These are phyloP conservation scores for Tipula lateralis DNA, from an alignment of 2,888 invertebrate genomes.

Conservation along the genomic window DNA sequence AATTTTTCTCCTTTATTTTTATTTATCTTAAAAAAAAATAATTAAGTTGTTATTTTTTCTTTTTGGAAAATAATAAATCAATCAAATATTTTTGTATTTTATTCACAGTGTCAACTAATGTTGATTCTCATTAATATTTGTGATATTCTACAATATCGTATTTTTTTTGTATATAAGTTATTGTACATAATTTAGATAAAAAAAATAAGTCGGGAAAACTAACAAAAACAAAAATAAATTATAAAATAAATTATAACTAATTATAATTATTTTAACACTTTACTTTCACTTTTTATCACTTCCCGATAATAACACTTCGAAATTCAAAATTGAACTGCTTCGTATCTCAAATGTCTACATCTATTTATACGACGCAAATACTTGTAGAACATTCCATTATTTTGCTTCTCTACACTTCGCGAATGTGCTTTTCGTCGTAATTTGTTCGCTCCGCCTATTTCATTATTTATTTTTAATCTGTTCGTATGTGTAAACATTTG, in stretches of 20 bases:
- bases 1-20: constrained; percentile 4
- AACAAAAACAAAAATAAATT: no score
- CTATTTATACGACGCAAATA: no score
- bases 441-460: no score
- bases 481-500: no score
- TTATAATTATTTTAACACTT: background rate
- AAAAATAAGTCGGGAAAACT: background rate
- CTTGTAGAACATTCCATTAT: no score
- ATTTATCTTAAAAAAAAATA: background rate
- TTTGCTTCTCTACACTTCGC: no score
- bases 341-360: no score
- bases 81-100: background rate
- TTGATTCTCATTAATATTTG: background rate
- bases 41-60: background rate
- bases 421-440: no score
- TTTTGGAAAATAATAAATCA: background rate
- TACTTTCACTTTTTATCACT: no score
- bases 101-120: background rate
- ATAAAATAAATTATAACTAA: background rate
- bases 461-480: no score
- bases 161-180: background rate
- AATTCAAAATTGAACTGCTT: no score
- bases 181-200: background rate
- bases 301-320: no score
- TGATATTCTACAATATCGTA: background rate